These are phyloP conservation scores for Lycaena phlaeas DNA, from an alignment of 2,888 invertebrate species.

Conservation along the genomic window DNA sequence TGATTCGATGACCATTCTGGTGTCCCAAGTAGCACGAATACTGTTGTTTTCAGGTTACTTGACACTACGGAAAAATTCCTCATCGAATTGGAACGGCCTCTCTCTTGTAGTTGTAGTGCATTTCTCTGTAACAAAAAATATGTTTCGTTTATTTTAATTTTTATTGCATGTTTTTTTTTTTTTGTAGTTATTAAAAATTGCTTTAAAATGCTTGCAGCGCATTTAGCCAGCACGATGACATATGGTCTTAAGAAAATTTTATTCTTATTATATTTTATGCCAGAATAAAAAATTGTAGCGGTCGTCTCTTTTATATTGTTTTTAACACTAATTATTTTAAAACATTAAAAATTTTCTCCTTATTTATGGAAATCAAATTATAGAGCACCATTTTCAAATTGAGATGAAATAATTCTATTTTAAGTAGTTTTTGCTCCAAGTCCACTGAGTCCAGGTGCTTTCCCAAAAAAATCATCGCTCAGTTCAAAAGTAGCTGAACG, in stretches of 20 bases:
- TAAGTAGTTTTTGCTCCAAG: too few species aligned
- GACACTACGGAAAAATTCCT: conserved; percentile 10
- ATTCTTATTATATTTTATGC: conserved; percentile 6
- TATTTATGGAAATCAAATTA: too few species aligned
- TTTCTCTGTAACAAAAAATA: conserved; percentile 57
- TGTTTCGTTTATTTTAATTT: background rate
- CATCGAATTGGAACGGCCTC: conserved; percentile 59
- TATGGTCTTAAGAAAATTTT: too few species aligned
- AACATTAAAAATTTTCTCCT: too few species aligned
- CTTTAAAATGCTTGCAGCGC: conserved; percentile 50
- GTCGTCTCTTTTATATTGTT: conserved; percentile 27
- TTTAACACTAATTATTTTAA: background rate
- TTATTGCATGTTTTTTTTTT: background rate
- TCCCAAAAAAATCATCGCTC: too few species aligned
- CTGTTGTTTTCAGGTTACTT: conserved; percentile 32
- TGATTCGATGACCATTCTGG: too few species aligned
- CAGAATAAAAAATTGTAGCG: conserved; percentile 28
- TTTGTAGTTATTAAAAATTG: background rate
- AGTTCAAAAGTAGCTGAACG: too few species aligned
- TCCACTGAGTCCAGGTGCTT: too few species aligned
- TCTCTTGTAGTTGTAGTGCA: conserved; percentile 55
- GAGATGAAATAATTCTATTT: too few species aligned
- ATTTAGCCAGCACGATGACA: conserved; percentile 41
- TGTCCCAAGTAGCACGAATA: conserved; percentile 65
- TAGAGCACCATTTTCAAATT: too few species aligned